A percentile compares a stretch with the other conserved stretches of the same genome.
These are phyloP conservation scores for Exephanes ischioxanthus DNA, from an alignment of 2,888 invertebrate genomes.

Conservation along the genomic window DNA sequence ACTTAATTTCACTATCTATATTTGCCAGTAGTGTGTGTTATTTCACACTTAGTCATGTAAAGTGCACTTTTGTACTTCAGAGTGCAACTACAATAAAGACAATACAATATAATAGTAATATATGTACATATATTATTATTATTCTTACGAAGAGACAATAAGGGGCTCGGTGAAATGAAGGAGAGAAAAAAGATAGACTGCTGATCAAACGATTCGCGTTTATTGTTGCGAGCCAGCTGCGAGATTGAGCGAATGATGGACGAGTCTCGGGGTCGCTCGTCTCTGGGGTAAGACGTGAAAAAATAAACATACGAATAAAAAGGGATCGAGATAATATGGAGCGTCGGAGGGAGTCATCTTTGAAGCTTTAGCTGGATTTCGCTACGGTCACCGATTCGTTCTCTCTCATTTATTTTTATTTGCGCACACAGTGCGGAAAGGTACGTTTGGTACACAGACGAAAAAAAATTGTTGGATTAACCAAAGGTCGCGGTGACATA, in stretches of 20 bases:
- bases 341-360: not conserved
- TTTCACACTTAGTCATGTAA: too few relatives aligned
- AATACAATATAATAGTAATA: too few relatives aligned
- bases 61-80: too few relatives aligned
- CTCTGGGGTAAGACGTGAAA: slow-evolving; percentile 7
- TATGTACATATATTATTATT: not conserved
- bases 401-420: slow-evolving; percentile 33
- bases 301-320: slow-evolving; percentile 24
- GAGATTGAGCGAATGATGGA: slow-evolving; percentile 27
- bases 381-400: slow-evolving; percentile 54
- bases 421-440: too few relatives aligned
- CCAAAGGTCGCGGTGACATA: too few relatives aligned
- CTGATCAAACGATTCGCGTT: slow-evolving; percentile 35
- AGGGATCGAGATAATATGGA: slow-evolving; percentile 13
- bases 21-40: too few relatives aligned
- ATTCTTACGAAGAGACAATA: not conserved
- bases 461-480: too few relatives aligned
- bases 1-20: too few relatives aligned
- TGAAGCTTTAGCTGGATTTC: slow-evolving; percentile 47
- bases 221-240: slow-evolving; percentile 26
- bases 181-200: slow-evolving; percentile 5
- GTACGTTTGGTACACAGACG: too few relatives aligned
- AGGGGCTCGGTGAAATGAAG: not conserved
- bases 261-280: slow-evolving; percentile 21
- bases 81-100: too few relatives aligned